phyloP scores from a whole-genome alignment of 2,888 invertebrate species.

The Rosalia funebris region DNA sequence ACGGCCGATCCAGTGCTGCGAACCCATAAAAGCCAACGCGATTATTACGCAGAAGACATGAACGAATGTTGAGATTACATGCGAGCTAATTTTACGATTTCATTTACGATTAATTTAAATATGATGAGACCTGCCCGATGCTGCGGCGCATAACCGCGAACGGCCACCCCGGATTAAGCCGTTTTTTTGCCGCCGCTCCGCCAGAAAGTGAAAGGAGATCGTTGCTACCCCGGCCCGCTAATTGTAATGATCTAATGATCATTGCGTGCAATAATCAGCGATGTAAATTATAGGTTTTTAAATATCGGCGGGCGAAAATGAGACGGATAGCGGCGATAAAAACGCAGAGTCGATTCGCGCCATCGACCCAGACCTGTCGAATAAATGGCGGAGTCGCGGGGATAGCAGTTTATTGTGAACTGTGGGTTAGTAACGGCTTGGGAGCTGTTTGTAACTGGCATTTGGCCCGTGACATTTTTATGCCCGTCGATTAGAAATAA shows the following conservation, averaged over 20 bases:
- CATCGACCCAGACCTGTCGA: neutral
- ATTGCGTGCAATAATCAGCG: conserved; percentile 6
- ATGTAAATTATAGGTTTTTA: neutral
- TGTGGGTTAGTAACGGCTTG: neutral
- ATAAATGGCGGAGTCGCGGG: conserved; percentile 11
- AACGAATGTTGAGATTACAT: conserved; percentile 12
- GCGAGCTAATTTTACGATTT: conserved; percentile 23
- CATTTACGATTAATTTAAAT: conserved; percentile 23
- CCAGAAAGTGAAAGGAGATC: conserved; percentile 14
- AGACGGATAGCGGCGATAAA: neutral
- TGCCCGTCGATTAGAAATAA: too few relatives aligned
- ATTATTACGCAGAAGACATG: conserved; percentile 5
- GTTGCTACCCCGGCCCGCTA: neutral
- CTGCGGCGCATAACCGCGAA: neutral
- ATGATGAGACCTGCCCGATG: neutral
- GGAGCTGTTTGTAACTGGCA: too few relatives aligned
- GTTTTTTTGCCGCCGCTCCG: conserved; percentile 1
- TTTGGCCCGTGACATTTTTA: too few relatives aligned
- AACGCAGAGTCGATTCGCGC: neutral
- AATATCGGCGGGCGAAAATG: conserved; percentile 1
- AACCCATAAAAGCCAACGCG: conserved; percentile 6
- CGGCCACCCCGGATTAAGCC: conserved; percentile 1
- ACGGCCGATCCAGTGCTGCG: neutral
- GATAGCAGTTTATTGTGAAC: neutral
- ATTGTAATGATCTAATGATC: conserved; percentile 10